phyloP scores from a whole-genome alignment of 2,113 vertebrate genomes.

The Piprites chloris region DNA sequence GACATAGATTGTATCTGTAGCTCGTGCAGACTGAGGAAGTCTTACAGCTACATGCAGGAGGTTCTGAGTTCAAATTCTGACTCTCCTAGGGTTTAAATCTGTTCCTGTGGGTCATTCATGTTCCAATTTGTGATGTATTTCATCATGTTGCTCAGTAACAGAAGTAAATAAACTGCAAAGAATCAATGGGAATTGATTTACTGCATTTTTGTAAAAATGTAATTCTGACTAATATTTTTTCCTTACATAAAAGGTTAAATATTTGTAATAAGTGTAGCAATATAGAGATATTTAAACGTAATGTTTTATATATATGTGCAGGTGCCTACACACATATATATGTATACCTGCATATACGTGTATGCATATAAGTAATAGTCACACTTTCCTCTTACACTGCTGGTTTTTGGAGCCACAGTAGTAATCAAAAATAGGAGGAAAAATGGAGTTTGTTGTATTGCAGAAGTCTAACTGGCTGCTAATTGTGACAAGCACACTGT shows the following conservation, averaged over 20 bases:
- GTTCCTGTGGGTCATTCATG: background rate
- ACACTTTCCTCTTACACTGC: background rate
- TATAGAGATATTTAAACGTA: background rate
- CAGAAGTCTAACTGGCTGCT: background rate
- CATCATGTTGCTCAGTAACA: background rate
- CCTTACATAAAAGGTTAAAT: background rate
- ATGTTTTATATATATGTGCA: background rate
- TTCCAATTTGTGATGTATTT: background rate
- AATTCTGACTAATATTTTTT: background rate
- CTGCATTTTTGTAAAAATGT: background rate
- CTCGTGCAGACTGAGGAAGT: background rate
- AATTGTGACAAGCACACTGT: background rate
- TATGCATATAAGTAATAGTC: background rate
- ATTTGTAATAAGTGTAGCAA: background rate
- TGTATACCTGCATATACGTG: background rate
- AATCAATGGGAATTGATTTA: background rate
- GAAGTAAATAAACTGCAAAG: background rate
- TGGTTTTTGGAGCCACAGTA: background rate
- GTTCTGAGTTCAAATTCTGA: background rate
- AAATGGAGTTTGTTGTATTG: background rate
- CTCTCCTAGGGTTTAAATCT: background rate
- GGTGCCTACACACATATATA: background rate
- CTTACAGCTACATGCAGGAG: accelerated
- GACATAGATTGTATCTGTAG: background rate
- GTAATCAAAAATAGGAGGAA: background rate